phyloP scores from a whole-genome alignment of 2,797 vertebrate genomes.

The Siniperca undulata region DNA sequence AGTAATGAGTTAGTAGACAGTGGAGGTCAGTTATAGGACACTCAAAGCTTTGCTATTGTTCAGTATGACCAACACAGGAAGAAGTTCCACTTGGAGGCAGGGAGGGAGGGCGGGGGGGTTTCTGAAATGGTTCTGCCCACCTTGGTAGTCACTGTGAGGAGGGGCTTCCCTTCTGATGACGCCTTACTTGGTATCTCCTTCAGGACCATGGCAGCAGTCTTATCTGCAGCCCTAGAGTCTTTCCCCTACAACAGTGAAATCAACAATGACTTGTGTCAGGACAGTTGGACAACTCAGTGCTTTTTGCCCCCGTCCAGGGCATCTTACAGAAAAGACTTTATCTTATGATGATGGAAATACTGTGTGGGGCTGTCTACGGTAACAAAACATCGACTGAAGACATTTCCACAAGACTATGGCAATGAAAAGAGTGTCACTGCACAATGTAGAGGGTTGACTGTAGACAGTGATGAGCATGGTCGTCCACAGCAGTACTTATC shows the following conservation, averaged over 20 bases:
- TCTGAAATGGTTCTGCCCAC: slow-evolving; percentile 93
- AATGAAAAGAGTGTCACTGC: slow-evolving; percentile 71
- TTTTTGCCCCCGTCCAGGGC: slow-evolving; percentile 69
- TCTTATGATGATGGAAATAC: slow-evolving; percentile 73
- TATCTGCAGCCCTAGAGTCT: slow-evolving; percentile 99
- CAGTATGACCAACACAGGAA: slow-evolving; percentile 78
- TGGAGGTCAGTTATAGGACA: slow-evolving; percentile 75
- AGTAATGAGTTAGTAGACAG: slow-evolving; percentile 74
- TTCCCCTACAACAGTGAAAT: slow-evolving; percentile 99
- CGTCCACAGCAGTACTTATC: slow-evolving; percentile 47
- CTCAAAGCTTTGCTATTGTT: slow-evolving; percentile 73
- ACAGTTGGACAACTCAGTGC: slow-evolving; percentile 84
- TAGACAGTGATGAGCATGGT: slow-evolving; percentile 71
- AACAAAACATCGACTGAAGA: slow-evolving; percentile 74
- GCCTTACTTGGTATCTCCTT: slow-evolving; percentile 99
- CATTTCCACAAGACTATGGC: slow-evolving; percentile 81
- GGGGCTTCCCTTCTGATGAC: slow-evolving; percentile 99
- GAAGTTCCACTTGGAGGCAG: slow-evolving; percentile 81
- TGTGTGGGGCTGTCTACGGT: slow-evolving; percentile 64
- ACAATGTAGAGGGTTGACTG: slow-evolving; percentile 71
- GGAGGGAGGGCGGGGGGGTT: slow-evolving; percentile 40
- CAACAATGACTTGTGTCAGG: slow-evolving; percentile 98
- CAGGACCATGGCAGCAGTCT: slow-evolving; percentile 99
- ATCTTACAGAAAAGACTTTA: slow-evolving; percentile 77
- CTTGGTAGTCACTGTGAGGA: slow-evolving; percentile 99